These are phyloP conservation scores for Cordilura impudica DNA, from an alignment of 2,888 invertebrate genomes.

Conservation along the genomic window DNA sequence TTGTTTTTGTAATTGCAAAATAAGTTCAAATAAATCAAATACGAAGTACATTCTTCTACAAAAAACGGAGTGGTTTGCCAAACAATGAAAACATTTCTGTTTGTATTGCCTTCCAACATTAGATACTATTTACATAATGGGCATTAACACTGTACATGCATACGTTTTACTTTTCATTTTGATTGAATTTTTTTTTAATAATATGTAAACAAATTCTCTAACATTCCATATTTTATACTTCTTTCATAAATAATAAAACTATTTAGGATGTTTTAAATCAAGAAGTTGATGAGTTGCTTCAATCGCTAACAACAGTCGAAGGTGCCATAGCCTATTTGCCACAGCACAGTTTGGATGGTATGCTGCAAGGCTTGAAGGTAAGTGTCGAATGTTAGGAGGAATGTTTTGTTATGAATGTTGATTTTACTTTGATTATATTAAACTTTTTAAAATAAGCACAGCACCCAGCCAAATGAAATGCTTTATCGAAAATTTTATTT, in stretches of 20 bases:
- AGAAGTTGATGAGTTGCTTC: slow-evolving; percentile 85
- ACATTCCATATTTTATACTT: slow-evolving; percentile 28
- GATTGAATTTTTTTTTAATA: slow-evolving; percentile 3
- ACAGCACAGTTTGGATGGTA: slow-evolving; percentile 84
- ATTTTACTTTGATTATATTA: not conserved
- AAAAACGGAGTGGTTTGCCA: no score
- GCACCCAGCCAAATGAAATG: slow-evolving; percentile 48
- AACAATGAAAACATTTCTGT: no score
- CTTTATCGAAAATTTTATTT: slow-evolving; percentile 37
- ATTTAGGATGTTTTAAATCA: slow-evolving; percentile 81
- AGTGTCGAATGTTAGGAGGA: slow-evolving; percentile 69
- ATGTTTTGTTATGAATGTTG: not conserved
- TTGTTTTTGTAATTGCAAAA: no score
- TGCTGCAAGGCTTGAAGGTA: slow-evolving; percentile 86
- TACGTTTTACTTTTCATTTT: no score
- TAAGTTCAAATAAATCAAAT: no score
- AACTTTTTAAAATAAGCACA: not conserved
- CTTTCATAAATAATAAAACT: slow-evolving; percentile 45
- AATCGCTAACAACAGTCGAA: slow-evolving; percentile 84
- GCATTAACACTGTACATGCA: no score
- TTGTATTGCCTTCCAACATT: no score
- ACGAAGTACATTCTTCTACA: no score
- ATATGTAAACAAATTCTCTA: slow-evolving; percentile 17
- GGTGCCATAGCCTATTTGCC: slow-evolving; percentile 84
- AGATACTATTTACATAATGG: no score